These are phyloP conservation scores for Eumeta japonica DNA, from an alignment of 1,140 invertebrate genomes.

Conservation along the genomic window DNA sequence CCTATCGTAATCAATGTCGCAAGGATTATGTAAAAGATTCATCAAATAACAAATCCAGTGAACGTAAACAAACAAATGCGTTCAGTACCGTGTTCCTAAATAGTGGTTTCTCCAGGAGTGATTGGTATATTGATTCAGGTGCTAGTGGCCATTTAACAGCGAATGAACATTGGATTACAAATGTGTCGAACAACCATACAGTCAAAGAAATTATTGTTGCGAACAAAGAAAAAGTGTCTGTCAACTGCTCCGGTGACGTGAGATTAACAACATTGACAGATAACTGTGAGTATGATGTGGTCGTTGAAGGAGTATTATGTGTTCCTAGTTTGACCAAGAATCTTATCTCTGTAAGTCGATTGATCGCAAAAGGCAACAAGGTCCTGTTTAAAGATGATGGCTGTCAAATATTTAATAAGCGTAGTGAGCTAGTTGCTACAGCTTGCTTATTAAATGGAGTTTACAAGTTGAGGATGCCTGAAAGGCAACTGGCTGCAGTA, in stretches of 20 bases:
- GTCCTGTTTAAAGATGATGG: conserved; percentile 13
- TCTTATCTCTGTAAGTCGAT: conserved; percentile 16
- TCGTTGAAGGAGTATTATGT: conserved; percentile 14
- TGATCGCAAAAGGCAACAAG: conserved; percentile 17
- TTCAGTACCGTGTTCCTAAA: conserved; percentile 13
- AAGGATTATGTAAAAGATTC: conserved; percentile 4
- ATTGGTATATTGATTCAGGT: conserved; percentile 22
- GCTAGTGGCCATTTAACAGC: conserved; percentile 16
- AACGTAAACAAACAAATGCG: conserved; percentile 8
- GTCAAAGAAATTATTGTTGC: conserved; percentile 26
- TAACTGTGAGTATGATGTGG: conserved; percentile 10
- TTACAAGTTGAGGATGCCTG: conserved; percentile 18
- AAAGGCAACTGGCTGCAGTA: conserved; percentile 9
- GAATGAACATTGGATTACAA: conserved; percentile 12
- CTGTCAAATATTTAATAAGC: conserved; percentile 15
- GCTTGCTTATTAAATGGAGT: conserved; percentile 16
- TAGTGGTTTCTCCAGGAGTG: conserved; percentile 12
- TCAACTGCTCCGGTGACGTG: conserved; percentile 20
- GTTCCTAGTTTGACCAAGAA: conserved; percentile 13
- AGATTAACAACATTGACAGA: conserved; percentile 12
- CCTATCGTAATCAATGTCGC: conserved; percentile 9
- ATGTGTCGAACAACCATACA: conserved; percentile 8
- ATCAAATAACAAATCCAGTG: conserved; percentile 5
- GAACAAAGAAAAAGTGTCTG: conserved; percentile 20
- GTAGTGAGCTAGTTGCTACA: conserved; percentile 14